Percentiles rank a stretch among this genome's conserved stretches.
Conservation (phyloP, 2,888 invertebrate genomes). For the Synanthedon myopaeformis region DNA sequence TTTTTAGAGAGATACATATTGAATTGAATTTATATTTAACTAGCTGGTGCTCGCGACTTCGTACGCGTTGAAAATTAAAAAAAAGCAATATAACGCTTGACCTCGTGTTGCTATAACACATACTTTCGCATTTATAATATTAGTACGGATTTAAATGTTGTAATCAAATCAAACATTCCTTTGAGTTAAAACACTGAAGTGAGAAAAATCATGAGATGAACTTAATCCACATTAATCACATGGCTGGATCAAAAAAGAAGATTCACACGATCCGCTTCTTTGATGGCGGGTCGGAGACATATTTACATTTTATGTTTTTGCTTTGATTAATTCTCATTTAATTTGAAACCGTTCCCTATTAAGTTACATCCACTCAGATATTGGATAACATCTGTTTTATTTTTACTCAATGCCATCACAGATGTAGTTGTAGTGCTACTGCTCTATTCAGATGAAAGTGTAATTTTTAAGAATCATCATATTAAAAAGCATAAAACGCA, state of each 20-base stretch:
- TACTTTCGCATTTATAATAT: too few species aligned
- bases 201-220: neutral
- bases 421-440: too few species aligned
- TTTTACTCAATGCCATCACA: neutral
- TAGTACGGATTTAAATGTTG: too few species aligned
- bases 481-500: too few species aligned
- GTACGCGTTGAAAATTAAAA: too few species aligned
- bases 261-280: neutral
- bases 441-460: too few species aligned
- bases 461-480: too few species aligned
- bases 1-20: neutral
- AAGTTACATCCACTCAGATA: neutral
- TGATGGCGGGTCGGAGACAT: neutral
- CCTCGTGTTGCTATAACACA: too few species aligned
- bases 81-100: too few species aligned
- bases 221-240: conserved; percentile 10
- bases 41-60: neutral
- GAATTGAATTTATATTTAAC: neutral
- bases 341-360: neutral
- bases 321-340: neutral
- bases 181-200: neutral
- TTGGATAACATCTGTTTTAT: neutral
- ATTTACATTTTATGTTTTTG: neutral
- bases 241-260: conserved; percentile 12
- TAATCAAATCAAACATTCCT: neutral